A percentile compares a stretch with the other conserved stretches of the same genome.
These are phyloP conservation scores for Homarus americanus DNA, from an alignment of 1,140 invertebrate genomes.

Conservation along the genomic window DNA sequence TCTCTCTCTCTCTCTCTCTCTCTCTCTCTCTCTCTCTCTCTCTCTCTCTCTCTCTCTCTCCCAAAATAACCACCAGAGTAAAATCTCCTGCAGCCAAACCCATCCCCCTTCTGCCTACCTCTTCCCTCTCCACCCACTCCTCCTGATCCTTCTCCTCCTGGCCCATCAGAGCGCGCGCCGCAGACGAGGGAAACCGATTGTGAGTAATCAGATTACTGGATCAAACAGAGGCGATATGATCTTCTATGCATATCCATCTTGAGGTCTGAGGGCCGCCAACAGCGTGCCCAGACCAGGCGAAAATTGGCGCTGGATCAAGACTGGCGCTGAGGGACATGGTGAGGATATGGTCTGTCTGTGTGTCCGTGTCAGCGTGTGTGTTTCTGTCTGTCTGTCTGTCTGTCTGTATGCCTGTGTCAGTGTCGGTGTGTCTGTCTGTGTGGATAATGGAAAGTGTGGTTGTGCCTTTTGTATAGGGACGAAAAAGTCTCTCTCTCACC, in stretches of 20 bases:
- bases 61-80: too few relatives aligned
- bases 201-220: constrained; percentile 18
- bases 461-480: too few relatives aligned
- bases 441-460: too few relatives aligned
- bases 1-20: too few relatives aligned
- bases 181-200: constrained; percentile 4
- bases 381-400: constrained; percentile 14
- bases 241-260: constrained; percentile 30
- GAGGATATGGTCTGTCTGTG: constrained; percentile 9
- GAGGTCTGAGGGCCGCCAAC: not conserved
- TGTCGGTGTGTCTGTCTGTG: not conserved
- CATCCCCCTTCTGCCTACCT: too few relatives aligned
- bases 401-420: not conserved
- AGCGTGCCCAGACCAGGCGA: not conserved
- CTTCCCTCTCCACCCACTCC: too few relatives aligned
- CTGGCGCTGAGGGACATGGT: not conserved
- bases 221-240: constrained; percentile 4
- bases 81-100: too few relatives aligned
- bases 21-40: too few relatives aligned
- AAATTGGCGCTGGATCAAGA: constrained; percentile 8
- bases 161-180: not conserved
- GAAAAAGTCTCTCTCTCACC: not conserved
- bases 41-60: too few relatives aligned
- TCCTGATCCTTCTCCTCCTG: not conserved
- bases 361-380: not conserved